These are phyloP conservation scores for Corythornis madagascariensis DNA, from an alignment of 2,113 vertebrate genomes.

Conservation along the genomic window DNA sequence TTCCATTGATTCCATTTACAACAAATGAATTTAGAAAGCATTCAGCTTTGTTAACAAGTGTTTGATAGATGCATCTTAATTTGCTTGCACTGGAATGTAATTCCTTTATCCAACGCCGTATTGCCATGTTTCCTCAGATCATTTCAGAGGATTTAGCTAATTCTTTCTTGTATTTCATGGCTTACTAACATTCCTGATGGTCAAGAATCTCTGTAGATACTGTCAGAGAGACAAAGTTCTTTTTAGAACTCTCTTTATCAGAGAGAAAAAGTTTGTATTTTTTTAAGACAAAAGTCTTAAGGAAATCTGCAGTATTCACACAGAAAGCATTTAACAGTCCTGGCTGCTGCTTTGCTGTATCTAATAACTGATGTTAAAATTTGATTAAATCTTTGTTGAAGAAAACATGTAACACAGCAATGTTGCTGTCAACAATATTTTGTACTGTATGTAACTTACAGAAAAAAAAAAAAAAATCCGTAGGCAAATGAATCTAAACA, in stretches of 20 bases:
- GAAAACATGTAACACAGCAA: not conserved
- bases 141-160: not conserved
- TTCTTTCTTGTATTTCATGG: not conserved
- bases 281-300: not conserved
- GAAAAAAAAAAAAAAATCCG: not conserved
- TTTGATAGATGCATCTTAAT: not conserved
- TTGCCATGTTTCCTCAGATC: not conserved
- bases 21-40: not conserved
- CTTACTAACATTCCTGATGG: not conserved
- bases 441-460: not conserved
- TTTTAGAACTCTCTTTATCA: not conserved
- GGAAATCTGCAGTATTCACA: not conserved
- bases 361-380: not conserved
- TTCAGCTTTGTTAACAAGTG: not conserved
- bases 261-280: not conserved
- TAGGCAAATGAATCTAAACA: not conserved
- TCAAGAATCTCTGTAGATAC: not conserved
- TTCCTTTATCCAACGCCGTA: not conserved
- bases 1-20: not conserved
- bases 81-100: not conserved
- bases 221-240: not conserved
- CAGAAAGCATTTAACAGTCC: not conserved
- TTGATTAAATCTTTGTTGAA: not conserved
- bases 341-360: not conserved
- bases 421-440: not conserved